Base-by-base conservation (phyloP, 2,113 vertebrate genomes). In the Steatornis caripensis region DNA sequence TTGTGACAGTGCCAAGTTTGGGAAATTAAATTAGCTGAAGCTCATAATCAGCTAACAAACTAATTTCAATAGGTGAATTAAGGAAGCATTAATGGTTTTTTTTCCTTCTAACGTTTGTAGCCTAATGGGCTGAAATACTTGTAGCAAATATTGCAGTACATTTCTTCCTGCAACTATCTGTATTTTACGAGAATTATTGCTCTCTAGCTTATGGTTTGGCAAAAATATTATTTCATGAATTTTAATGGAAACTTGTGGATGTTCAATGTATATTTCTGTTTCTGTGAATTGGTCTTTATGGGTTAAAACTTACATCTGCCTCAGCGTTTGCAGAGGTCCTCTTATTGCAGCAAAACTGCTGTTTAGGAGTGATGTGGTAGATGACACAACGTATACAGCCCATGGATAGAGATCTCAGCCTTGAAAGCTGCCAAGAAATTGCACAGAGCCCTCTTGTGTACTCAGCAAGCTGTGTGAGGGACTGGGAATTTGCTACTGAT, bases 171-270 rank as follows among this genome's bases (percentile, higher is more conserved):
- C 60, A 87, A 27, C 23, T 75, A 58, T 60, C 34, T 77, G 0
- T 84, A 75, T 75, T 84, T 96, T 68, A n/a, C 45, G 39, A 87
- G 69, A 87, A 70, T 55, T 82, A 82, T 45, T 90, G 60, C 65
- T 87, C 43, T 82, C 60, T 65, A n/a, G 34, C 12, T 69, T 91
- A 60, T 41, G 43, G 86, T 78, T 93, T 92, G 48, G 51, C 54
- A 86, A 91, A 96, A 96, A 93, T 78, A 90, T 27, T 77, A 61
- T 90, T 84, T 81, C 55, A 89, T 95, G 32, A 91, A 93, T 89
- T 92, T 95, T 90, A 89, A 89, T 51, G 53, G 37, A 72, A 92
- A 68, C 18, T 78, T 75, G 23, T 71, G 34, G 43, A 36, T 60
- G 18, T 84, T 95, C 48, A 76, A 23, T 60, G 19, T 68, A 3